Evolutionary conservation across 1,140 invertebrate species (phyloP).

Genomic region (Dendroctonus ponderosae): DNA sequence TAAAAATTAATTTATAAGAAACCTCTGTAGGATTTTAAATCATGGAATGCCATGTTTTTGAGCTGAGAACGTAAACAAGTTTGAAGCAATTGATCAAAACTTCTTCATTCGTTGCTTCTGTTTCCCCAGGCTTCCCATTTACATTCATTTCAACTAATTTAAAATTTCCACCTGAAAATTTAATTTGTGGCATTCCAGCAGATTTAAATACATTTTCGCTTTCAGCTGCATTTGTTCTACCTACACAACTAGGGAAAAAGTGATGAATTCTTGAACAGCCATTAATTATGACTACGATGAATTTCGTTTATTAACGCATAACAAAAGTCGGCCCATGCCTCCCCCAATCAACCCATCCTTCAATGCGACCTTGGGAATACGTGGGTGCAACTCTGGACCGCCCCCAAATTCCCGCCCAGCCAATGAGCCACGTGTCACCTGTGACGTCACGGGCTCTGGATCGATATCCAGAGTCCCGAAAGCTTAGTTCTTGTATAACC

Average conservation of each 20-base stretch:
- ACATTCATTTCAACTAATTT: too few relatives aligned
- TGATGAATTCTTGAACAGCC: background rate
- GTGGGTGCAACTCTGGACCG: constrained; percentile 17
- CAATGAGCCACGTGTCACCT: constrained; percentile 24
- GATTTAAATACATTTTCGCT: too few relatives aligned
- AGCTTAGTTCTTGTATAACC: constrained; percentile 40
- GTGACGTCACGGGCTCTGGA: constrained; percentile 39
- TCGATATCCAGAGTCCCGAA: constrained; percentile 27
- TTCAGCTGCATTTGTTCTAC: too few relatives aligned
- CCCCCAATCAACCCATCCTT: constrained; percentile 11
- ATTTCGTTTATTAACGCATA: constrained; percentile 8
- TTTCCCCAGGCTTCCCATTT: too few relatives aligned
- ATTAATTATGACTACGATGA: background rate
- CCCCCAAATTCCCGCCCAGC: constrained; percentile 39
- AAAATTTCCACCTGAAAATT: too few relatives aligned
- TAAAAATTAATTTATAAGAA: too few relatives aligned
- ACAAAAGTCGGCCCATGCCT: constrained; percentile 6
- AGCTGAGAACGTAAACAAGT: too few relatives aligned
- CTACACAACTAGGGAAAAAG: background rate
- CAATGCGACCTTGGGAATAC: constrained; percentile 23
- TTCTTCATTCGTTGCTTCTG: too few relatives aligned
- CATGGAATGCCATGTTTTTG: too few relatives aligned
- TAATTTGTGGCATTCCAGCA: too few relatives aligned
- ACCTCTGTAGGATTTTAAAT: too few relatives aligned
- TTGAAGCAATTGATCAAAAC: too few relatives aligned